Percentiles rank a stretch among this genome's conserved stretches.
phyloP scores from a whole-genome alignment of 2,888 invertebrate species.

The Nomada goodeniana region DNA sequence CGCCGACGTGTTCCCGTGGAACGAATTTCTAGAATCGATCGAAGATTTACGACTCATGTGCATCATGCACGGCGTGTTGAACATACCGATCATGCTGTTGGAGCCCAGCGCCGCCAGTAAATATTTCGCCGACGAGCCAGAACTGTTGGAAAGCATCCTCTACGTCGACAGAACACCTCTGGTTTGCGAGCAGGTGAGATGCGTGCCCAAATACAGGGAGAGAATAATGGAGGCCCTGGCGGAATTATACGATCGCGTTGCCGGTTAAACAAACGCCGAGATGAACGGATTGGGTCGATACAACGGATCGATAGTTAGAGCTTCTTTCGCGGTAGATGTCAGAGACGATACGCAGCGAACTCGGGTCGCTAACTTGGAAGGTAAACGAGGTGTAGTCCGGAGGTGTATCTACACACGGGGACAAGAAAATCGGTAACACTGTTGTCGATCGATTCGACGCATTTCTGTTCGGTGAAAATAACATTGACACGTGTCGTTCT shows the following conservation, averaged over 20 bases:
- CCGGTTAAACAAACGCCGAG: conserved; percentile 8
- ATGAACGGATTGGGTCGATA: not conserved
- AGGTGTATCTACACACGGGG: not conserved
- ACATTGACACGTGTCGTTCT: not conserved
- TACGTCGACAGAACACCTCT: conserved; percentile 76
- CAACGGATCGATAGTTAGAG: conserved; percentile 12
- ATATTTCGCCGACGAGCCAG: conserved; percentile 70
- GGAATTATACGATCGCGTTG: conserved; percentile 71
- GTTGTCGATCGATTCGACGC: not conserved
- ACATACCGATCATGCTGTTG: conserved; percentile 76
- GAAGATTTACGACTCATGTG: conserved; percentile 70
- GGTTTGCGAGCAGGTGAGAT: conserved; percentile 68
- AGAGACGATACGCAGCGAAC: conserved; percentile 13
- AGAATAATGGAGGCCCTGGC: conserved; percentile 74
- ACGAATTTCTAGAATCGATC: conserved; percentile 71
- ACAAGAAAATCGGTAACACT: not conserved
- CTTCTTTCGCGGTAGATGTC: conserved; percentile 26
- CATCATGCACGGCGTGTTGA: conserved; percentile 73
- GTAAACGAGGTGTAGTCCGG: conserved; percentile 21
- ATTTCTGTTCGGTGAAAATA: not conserved
- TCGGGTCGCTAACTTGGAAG: conserved; percentile 46
- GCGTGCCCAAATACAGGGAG: conserved; percentile 67
- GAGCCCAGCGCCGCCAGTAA: conserved; percentile 70
- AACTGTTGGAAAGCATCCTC: conserved; percentile 69
- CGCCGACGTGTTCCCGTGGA: conserved; percentile 68